phyloP scores from a whole-genome alignment of 2,888 invertebrate species.

The Drosophila flavopinicola region DNA sequence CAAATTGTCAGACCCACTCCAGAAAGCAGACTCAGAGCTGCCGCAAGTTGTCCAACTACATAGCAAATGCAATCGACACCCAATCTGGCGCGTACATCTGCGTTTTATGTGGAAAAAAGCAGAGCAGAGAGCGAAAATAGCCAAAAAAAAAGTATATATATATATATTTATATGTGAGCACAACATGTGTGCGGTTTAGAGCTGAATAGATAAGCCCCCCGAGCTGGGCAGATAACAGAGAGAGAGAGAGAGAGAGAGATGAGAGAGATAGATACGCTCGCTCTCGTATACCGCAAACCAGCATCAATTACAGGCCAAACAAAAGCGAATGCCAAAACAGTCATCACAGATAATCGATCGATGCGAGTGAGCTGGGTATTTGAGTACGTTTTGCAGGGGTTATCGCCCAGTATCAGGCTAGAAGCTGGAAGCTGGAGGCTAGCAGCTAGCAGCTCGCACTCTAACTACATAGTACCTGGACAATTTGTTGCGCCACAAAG shows the following conservation, averaged over 20 bases:
- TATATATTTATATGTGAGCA: constrained; percentile 9
- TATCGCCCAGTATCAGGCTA: constrained; percentile 25
- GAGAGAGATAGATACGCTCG: no score
- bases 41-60: constrained; percentile 57
- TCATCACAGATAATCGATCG: constrained; percentile 28
- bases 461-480: constrained; percentile 15
- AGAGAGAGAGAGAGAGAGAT: no score
- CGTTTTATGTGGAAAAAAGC: constrained; percentile 35
- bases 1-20: background rate
- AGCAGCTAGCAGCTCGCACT: no score
- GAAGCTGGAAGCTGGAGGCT: no score
- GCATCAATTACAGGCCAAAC: constrained; percentile 36
- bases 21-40: constrained; percentile 17
- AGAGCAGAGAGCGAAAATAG: constrained; percentile 2
- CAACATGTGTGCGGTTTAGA: constrained; percentile 23
- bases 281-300: constrained; percentile 29
- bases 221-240: constrained; percentile 17
- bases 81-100: constrained; percentile 55
- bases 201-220: constrained; percentile 37
- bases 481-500: constrained; percentile 2
- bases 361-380: constrained; percentile 10
- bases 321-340: constrained; percentile 12
- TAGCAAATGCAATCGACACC: constrained; percentile 70
- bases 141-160: constrained; percentile 12
- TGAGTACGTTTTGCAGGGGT: constrained; percentile 23